Evolutionary conservation across 2,113 vertebrate species (phyloP).

Genomic region (Glareola pratincola): DNA sequence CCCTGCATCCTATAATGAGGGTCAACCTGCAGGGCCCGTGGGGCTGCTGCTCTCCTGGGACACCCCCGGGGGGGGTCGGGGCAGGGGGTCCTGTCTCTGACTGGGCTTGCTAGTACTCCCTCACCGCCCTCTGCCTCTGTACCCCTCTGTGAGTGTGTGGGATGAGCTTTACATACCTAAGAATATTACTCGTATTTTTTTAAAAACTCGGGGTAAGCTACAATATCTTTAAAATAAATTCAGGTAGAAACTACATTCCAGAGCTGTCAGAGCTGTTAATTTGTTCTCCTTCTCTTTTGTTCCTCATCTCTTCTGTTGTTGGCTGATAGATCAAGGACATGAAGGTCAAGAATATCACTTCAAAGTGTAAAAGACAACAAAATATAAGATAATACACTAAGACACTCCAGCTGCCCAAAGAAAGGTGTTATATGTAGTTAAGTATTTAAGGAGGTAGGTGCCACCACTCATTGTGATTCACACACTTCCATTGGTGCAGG

Average conservation of each 20-base stretch:
- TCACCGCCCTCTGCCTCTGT: background rate
- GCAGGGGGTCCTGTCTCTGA: background rate
- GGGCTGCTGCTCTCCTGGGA: background rate
- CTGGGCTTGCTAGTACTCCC: background rate
- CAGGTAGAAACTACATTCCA: background rate
- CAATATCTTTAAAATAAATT: background rate
- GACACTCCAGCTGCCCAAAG: background rate
- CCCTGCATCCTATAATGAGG: background rate
- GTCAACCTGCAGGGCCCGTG: accelerated
- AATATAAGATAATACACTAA: background rate
- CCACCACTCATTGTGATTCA: background rate
- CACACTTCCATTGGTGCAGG: accelerated
- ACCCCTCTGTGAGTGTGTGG: background rate
- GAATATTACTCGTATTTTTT: background rate
- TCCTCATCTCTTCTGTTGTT: background rate
- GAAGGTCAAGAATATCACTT: background rate
- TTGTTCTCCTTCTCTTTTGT: background rate
- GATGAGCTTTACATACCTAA: background rate
- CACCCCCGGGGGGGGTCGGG: accelerated
- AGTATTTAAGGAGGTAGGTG: background rate
- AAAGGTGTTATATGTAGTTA: background rate
- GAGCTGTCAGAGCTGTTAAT: background rate
- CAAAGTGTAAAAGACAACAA: background rate
- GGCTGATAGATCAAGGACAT: background rate
- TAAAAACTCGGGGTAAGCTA: background rate